Evolutionary conservation across 2,888 invertebrate genomes (phyloP), one percentile per base, ranked within the genome.

Genomic region (Drymonia ruficornis): DNA sequence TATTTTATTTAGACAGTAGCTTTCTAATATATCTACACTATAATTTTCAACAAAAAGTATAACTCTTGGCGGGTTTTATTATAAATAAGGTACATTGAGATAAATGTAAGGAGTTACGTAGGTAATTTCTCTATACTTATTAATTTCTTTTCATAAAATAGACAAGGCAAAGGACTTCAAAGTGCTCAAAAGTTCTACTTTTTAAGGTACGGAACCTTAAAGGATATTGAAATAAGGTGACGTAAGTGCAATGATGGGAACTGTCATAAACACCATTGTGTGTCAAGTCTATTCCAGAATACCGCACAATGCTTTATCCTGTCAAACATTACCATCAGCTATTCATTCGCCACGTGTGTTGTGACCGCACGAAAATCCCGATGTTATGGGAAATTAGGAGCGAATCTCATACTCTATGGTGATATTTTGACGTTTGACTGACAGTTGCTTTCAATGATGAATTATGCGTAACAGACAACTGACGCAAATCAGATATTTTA

Each of bases 341-440:
- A 68, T 72, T 69, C 66, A 69, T 63, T 59, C 52, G 52, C 59
- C 62, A 69, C 72, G 66, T 76, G 63, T 70, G 65, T 78, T 77
- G 67, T 80, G 74, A 80, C 80, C 77, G 69, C 74, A 78, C 68
- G 69, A 75, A 83, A 78, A 82, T 74, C 69, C 59, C 67, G 63
- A 83, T 78, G 74, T 79, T 82, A 78, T 77, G 81, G 82, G 74
- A 88, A 86, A 86, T 84, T 83, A 81, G 69, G 74, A 81, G 81
- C 76, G 72, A 81, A 84, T 78, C 80, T 78, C 72, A 73, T 63
- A 56, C 66, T 64, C 70, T 75, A 76, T 74, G 76, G 77, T 72
- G 76, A 80, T 85, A 75, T 87, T 89, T 81, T 87, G 91, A 91
- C 91, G 78, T 81, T 85, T 91, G 91, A 91, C 81, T 89, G 92